Percentiles rank a stretch among this genome's conserved stretches.
Evolutionary conservation across 2,797 vertebrate species (phyloP).

Genomic region (Eospalax fontanierii): DNA sequence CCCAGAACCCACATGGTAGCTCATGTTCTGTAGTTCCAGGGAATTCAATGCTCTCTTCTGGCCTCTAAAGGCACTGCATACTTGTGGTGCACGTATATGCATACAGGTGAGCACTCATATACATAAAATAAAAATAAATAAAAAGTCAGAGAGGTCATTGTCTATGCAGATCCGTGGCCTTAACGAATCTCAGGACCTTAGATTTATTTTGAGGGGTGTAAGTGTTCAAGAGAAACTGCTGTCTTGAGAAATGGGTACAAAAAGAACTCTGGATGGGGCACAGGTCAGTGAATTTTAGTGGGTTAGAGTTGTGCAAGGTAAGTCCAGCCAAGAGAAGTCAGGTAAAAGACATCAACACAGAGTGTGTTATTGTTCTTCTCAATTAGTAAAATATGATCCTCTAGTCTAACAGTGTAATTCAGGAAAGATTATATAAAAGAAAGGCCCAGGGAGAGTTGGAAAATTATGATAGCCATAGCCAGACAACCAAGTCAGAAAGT

Average conservation of each 20-base stretch:
- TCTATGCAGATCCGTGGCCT: neutral
- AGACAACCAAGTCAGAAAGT: neutral
- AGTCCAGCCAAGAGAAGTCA: neutral
- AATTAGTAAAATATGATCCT: slow-evolving; percentile 17
- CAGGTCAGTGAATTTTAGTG: neutral
- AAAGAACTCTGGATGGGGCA: neutral
- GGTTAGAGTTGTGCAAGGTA: neutral
- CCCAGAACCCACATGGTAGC: too few species aligned
- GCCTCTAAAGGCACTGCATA: too few species aligned
- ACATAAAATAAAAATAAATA: too few species aligned
- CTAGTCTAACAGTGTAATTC: neutral
- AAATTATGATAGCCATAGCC: neutral
- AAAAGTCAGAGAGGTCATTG: neutral
- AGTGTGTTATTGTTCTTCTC: neutral
- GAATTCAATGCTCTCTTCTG: too few species aligned
- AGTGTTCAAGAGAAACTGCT: neutral
- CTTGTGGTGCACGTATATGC: too few species aligned
- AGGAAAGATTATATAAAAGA: neutral
- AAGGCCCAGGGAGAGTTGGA: neutral
- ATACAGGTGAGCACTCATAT: too few species aligned
- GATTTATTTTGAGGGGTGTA: neutral
- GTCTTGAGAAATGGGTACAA: neutral
- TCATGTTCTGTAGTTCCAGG: too few species aligned
- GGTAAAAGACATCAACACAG: neutral
- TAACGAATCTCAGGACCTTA: neutral